Percentiles rank a stretch among this genome's conserved stretches.
phyloP scores from a whole-genome alignment of 2,797 vertebrate genomes.

The Aeoliscus strigatus region DNA sequence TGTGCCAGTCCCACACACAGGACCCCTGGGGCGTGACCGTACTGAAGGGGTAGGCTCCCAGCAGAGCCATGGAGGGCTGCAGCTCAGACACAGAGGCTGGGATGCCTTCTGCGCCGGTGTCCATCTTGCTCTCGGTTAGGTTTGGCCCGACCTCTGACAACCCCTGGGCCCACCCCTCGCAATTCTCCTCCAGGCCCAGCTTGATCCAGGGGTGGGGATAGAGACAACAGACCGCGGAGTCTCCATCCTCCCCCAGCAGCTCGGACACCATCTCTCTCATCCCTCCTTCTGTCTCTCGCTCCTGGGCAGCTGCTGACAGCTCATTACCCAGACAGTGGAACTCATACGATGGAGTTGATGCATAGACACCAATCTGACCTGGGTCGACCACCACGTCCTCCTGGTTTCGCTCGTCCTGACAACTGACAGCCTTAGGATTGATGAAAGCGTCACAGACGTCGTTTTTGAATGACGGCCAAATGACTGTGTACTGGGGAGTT shows the following conservation, averaged over 20 bases:
- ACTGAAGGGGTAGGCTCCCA: slow-evolving; percentile 67
- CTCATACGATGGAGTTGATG: slow-evolving; percentile 72
- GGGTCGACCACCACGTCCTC: slow-evolving; percentile 50
- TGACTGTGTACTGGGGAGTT: not conserved
- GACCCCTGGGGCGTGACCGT: slow-evolving; percentile 58
- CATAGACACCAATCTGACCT: slow-evolving; percentile 63
- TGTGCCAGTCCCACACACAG: slow-evolving; percentile 75
- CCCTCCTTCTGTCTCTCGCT: slow-evolving; percentile 54
- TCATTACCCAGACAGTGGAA: slow-evolving; percentile 50
- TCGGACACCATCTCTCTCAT: slow-evolving; percentile 72
- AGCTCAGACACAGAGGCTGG: slow-evolving; percentile 50
- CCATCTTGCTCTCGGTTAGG: not conserved
- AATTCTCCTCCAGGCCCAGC: slow-evolving; percentile 41
- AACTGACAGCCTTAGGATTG: slow-evolving; percentile 2
- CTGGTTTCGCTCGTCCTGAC: not conserved
- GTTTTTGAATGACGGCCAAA: not conserved
- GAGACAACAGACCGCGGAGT: slow-evolving; percentile 26
- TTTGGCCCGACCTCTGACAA: not conserved
- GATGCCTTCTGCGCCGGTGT: slow-evolving; percentile 11
- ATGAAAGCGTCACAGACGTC: slow-evolving; percentile 1
- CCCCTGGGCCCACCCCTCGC: slow-evolving; percentile 40
- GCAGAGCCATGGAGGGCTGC: slow-evolving; percentile 62
- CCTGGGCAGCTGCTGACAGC: slow-evolving; percentile 4
- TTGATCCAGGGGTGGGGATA: slow-evolving; percentile 51
- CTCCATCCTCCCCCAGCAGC: slow-evolving; percentile 61